Conservation (phyloP, 2,113 vertebrate species). For the Aegithalos caudatus region DNA sequence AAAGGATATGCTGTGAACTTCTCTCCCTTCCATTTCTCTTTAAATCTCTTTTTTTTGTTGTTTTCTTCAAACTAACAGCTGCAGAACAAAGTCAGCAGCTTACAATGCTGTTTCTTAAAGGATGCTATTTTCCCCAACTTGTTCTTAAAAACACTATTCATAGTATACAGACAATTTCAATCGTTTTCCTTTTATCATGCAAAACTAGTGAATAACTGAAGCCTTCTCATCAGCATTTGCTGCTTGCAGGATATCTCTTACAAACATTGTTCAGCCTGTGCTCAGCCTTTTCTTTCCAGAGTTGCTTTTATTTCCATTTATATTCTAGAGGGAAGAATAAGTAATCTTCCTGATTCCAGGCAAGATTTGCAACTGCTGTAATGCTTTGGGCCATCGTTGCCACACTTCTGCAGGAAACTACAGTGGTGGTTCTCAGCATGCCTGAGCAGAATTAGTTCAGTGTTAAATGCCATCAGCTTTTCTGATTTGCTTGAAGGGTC, state of each 20-base stretch:
- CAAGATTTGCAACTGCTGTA: slow-evolving; percentile 5
- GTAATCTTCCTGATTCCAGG: background rate
- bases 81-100: slow-evolving; percentile 50
- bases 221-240: slow-evolving; percentile 37
- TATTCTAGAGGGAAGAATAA: slow-evolving; percentile 6
- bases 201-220: slow-evolving; percentile 32
- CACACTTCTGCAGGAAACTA: background rate
- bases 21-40: background rate
- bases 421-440: background rate
- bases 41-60: background rate
- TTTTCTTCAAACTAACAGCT: slow-evolving; percentile 46
- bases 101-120: background rate
- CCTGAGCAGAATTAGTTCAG: background rate
- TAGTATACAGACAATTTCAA: slow-evolving; percentile 34
- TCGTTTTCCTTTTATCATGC: slow-evolving; percentile 44
- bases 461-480: background rate
- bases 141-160: slow-evolving; percentile 46
- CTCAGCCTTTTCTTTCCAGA: background rate
- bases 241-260: background rate
- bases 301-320: slow-evolving; percentile 18
- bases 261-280: background rate
- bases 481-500: background rate
- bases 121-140: slow-evolving; percentile 41
- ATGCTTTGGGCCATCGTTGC: background rate
- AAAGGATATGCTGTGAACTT: background rate